Evolutionary conservation across 2,888 invertebrate genomes (phyloP).

Genomic region (Gryllus longicercus): DNA sequence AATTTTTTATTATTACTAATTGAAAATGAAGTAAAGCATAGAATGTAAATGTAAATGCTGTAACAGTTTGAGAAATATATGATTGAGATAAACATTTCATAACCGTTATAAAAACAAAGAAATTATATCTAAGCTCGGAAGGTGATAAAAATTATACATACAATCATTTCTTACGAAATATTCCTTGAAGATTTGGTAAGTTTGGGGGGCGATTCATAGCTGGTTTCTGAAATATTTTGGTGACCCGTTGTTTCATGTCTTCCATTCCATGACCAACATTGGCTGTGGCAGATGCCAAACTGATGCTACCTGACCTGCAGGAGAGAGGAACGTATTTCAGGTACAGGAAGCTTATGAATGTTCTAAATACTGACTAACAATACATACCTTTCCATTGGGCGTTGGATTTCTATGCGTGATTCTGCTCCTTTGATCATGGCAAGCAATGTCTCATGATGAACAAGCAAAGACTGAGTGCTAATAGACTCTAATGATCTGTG

Average conservation of each 20-base stretch:
- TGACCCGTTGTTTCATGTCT: slow-evolving; percentile 58
- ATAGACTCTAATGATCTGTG: slow-evolving; percentile 50
- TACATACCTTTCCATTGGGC: slow-evolving; percentile 30
- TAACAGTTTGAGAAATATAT: too few relatives aligned
- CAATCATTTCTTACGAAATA: slow-evolving; percentile 50
- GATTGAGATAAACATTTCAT: too few relatives aligned
- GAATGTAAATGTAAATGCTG: too few relatives aligned
- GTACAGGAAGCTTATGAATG: neutral
- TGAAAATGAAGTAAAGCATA: too few relatives aligned
- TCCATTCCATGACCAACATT: slow-evolving; percentile 56
- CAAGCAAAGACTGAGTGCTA: slow-evolving; percentile 49
- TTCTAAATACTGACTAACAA: neutral
- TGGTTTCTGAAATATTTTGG: slow-evolving; percentile 55
- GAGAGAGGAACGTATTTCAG: neutral
- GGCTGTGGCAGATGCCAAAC: slow-evolving; percentile 46
- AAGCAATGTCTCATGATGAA: slow-evolving; percentile 52
- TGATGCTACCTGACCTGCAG: slow-evolving; percentile 41
- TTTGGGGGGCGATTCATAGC: slow-evolving; percentile 43
- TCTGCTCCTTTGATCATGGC: slow-evolving; percentile 56
- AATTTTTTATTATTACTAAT: too few relatives aligned
- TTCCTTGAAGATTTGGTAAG: slow-evolving; percentile 48
- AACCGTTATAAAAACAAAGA: too few relatives aligned
- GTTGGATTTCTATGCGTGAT: slow-evolving; percentile 46
- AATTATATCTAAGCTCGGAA: neutral
- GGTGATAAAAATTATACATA: neutral